phyloP scores from a whole-genome alignment of 2,797 vertebrate genomes.

The Micropoecilia bifurca region DNA sequence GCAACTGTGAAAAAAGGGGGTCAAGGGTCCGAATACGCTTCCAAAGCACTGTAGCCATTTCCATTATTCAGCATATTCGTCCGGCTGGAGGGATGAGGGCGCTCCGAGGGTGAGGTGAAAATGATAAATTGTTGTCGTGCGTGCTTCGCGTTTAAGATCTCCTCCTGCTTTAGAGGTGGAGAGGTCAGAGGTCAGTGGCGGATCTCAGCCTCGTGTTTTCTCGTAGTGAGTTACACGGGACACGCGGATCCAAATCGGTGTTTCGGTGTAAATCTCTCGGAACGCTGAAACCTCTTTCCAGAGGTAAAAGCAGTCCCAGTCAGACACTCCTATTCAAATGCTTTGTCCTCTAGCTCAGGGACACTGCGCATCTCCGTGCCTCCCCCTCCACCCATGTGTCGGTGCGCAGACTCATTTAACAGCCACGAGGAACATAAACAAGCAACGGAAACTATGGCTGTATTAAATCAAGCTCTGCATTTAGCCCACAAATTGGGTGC shows the following conservation, averaged over 20 bases:
- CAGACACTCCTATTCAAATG: slow-evolving; percentile 68
- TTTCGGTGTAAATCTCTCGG: slow-evolving; percentile 56
- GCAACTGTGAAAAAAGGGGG: neutral
- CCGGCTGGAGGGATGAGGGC: neutral
- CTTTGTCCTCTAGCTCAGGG: slow-evolving; percentile 83
- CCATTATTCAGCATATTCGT: slow-evolving; percentile 21
- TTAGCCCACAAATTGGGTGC: slow-evolving; percentile 72
- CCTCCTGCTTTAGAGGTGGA: slow-evolving; percentile 21
- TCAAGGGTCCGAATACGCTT: neutral
- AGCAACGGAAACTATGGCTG: slow-evolving; percentile 68
- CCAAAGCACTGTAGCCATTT: neutral
- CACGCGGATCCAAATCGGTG: slow-evolving; percentile 46
- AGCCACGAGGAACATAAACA: slow-evolving; percentile 71
- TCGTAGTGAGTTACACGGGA: slow-evolving; percentile 19
- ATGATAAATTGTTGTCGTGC: slow-evolving; percentile 15
- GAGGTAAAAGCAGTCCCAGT: slow-evolving; percentile 42
- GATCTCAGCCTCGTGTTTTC: slow-evolving; percentile 6
- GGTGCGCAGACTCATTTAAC: slow-evolving; percentile 70
- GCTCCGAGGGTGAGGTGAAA: slow-evolving; percentile 4
- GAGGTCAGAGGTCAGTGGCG: slow-evolving; percentile 61
- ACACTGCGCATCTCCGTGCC: slow-evolving; percentile 76
- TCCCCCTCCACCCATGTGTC: slow-evolving; percentile 39
- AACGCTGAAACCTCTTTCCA: slow-evolving; percentile 35
- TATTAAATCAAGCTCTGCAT: slow-evolving; percentile 74
- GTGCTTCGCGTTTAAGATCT: slow-evolving; percentile 18